phyloP scores from a whole-genome alignment of 2,888 invertebrate species.

The Sericinus montela region DNA sequence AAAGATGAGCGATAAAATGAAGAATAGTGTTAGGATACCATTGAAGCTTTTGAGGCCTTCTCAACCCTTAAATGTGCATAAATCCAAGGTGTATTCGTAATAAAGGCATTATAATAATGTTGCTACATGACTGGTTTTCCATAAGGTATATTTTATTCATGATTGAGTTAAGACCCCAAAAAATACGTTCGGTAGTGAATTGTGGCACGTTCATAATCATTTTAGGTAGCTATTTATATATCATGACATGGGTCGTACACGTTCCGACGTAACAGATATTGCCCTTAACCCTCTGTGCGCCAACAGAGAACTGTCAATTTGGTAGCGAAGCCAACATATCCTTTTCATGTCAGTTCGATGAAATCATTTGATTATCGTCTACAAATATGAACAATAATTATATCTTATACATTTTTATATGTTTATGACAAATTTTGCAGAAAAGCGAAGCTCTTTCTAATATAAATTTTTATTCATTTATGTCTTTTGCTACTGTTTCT shows the following conservation, averaged over 20 bases:
- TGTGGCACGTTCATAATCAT: slow-evolving; percentile 52
- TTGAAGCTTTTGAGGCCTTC: slow-evolving; percentile 7
- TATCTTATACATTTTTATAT: not conserved
- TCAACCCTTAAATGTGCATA: slow-evolving; percentile 12
- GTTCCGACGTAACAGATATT: slow-evolving; percentile 15
- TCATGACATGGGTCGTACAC: slow-evolving; percentile 62
- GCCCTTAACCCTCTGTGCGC: slow-evolving; percentile 33
- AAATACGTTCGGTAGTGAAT: slow-evolving; percentile 17
- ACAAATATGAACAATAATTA: not conserved
- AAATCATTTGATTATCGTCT: slow-evolving; percentile 18
- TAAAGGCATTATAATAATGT: slow-evolving; percentile 13
- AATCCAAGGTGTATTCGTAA: slow-evolving; percentile 9
- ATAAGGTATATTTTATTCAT: slow-evolving; percentile 8
- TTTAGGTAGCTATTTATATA: slow-evolving; percentile 52
- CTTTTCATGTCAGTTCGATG: slow-evolving; percentile 30
- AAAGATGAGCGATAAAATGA: no score
- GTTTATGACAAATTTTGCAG: not conserved
- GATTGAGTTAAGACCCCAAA: slow-evolving; percentile 26
- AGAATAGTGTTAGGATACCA: not conserved
- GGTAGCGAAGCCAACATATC: slow-evolving; percentile 47
- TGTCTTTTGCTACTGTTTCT: no score
- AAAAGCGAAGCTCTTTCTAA: no score
- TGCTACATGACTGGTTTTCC: slow-evolving; percentile 3
- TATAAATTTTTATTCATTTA: no score
- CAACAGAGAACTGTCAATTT: slow-evolving; percentile 67